These are phyloP conservation scores for Esperia sulphurella DNA, from an alignment of 2,888 invertebrate species.

Conservation along the genomic window DNA sequence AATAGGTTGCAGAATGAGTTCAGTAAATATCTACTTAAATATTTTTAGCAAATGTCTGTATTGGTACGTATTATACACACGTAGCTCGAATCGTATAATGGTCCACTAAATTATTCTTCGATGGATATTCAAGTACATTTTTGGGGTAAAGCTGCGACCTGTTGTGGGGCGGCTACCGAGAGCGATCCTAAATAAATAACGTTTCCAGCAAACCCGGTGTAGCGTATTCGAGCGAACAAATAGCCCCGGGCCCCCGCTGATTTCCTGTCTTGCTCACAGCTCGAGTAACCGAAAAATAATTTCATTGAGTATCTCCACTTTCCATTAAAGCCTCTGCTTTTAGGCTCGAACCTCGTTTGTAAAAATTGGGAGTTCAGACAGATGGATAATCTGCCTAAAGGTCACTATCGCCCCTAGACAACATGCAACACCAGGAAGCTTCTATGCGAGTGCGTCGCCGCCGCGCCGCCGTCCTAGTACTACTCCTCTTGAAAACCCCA, in stretches of 20 bases:
- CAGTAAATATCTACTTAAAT: too few relatives aligned
- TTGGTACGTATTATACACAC: too few relatives aligned
- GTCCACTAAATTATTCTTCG: constrained; percentile 5
- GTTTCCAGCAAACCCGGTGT: constrained; percentile 22
- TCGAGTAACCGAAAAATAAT: constrained; percentile 12
- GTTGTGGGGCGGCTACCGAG: constrained; percentile 18
- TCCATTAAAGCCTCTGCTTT: constrained; percentile 3
- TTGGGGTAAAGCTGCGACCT: constrained; percentile 19
- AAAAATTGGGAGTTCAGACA: too few relatives aligned
- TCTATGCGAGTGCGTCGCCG: too few relatives aligned
- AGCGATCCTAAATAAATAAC: constrained; percentile 42
- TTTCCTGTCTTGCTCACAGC: constrained; percentile 18
- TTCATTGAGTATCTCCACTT: constrained; percentile 9
- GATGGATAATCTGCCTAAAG: too few relatives aligned
- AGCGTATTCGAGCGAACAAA: constrained; percentile 26
- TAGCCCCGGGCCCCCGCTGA: constrained; percentile 18
- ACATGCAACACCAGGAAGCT: too few relatives aligned
- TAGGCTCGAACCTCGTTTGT: too few relatives aligned
- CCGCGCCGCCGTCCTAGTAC: too few relatives aligned
- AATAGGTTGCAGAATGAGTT: too few relatives aligned
- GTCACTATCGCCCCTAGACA: too few relatives aligned
- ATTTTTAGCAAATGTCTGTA: too few relatives aligned
- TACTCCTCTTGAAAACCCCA: too few relatives aligned
- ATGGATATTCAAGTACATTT: background rate
- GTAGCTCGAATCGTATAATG: background rate